These are phyloP conservation scores for Drosophila ohnishii DNA, from an alignment of 1,140 invertebrate genomes.

Conservation along the genomic window DNA sequence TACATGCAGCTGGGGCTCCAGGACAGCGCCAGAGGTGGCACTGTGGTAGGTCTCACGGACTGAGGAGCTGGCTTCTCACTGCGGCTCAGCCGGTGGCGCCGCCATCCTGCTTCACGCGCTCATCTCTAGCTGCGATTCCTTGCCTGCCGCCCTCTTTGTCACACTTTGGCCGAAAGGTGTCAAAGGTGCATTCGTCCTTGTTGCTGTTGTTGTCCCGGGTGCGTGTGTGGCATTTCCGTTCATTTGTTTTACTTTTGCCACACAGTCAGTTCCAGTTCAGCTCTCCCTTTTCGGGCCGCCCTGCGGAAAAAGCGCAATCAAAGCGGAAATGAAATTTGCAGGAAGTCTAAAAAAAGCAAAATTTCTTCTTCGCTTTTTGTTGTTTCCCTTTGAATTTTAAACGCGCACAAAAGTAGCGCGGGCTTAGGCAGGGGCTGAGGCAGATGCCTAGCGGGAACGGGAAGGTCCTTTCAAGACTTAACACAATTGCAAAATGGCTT, in stretches of 20 bases:
- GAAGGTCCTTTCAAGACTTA: slow-evolving; percentile 49
- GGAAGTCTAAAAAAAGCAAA: slow-evolving; percentile 55
- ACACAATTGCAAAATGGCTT: slow-evolving; percentile 73
- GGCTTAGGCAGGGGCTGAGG: slow-evolving; percentile 2
- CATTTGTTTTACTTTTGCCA: slow-evolving; percentile 79
- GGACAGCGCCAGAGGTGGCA: slow-evolving; percentile 34
- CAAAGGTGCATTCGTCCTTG: slow-evolving; percentile 72
- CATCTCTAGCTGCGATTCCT: slow-evolving; percentile 39
- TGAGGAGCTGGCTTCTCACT: neutral
- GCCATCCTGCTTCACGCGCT: slow-evolving; percentile 19
- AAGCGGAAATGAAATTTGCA: slow-evolving; percentile 82
- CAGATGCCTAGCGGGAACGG: slow-evolving; percentile 9
- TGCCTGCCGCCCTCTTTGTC: slow-evolving; percentile 56
- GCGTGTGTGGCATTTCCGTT: slow-evolving; percentile 81
- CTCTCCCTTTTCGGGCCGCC: slow-evolving; percentile 5
- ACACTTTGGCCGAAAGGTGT: slow-evolving; percentile 77
- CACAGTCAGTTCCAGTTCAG: slow-evolving; percentile 23
- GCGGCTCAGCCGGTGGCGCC: neutral
- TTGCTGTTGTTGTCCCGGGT: slow-evolving; percentile 51
- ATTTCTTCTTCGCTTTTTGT: slow-evolving; percentile 16
- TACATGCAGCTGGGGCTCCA: slow-evolving; percentile 65
- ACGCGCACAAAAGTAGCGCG: slow-evolving; percentile 24
- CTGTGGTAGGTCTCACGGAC: slow-evolving; percentile 10
- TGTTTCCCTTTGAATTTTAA: slow-evolving; percentile 52
- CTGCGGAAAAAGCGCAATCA: slow-evolving; percentile 79